These are phyloP conservation scores for Neolamprologus sp. DNA, from an alignment of 2,113 vertebrate species.

Conservation along the genomic window DNA sequence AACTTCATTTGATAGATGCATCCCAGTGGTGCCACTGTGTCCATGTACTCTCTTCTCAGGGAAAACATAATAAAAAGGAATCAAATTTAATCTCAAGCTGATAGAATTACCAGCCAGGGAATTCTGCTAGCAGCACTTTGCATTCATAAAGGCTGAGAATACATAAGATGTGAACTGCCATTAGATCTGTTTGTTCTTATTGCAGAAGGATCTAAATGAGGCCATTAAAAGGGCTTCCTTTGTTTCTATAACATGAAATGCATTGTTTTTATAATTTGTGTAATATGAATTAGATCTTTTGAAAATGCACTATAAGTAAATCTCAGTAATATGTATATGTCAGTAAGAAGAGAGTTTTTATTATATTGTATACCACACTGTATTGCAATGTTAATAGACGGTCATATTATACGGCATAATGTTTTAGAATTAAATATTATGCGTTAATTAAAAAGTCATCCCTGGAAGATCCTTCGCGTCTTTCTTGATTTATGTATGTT, in stretches of 20 bases:
- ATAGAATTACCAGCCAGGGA: not conserved
- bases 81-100: slow-evolving; percentile 13
- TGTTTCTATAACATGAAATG: not conserved
- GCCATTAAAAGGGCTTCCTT: not conserved
- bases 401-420: not conserved
- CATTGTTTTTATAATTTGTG: not conserved
- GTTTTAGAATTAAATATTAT: not conserved
- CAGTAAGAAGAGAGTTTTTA: not conserved
- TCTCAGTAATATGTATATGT: not conserved
- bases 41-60: not conserved
- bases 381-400: not conserved
- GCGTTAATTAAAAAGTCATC: not conserved
- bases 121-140: not conserved
- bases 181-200: not conserved
- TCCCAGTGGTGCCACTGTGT: not conserved
- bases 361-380: not conserved
- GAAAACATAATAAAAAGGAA: slow-evolving; percentile 9
- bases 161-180: not conserved
- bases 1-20: not conserved
- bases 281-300: not conserved
- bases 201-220: not conserved
- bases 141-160: not conserved
- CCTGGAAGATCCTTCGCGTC: not conserved
- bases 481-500: not conserved
- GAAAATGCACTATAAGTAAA: not conserved